These are phyloP conservation scores for Brachyptera risi DNA, from an alignment of 2,888 invertebrate genomes.

Conservation along the genomic window DNA sequence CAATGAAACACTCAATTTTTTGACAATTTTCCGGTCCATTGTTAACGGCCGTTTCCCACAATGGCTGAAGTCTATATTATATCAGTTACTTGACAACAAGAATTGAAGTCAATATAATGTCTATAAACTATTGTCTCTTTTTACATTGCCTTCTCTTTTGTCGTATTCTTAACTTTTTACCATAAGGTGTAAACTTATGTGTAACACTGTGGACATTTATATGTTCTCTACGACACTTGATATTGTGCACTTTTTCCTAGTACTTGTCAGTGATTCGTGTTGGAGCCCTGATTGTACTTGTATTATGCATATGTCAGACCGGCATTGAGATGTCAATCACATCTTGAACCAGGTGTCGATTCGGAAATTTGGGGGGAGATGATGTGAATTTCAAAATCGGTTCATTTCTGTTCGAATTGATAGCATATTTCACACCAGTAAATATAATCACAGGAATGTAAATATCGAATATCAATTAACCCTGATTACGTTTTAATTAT, in stretches of 20 bases:
- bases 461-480: too few species aligned
- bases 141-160: background rate
- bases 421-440: too few species aligned
- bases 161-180: background rate
- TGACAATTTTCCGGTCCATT: background rate
- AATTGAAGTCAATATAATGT: too few species aligned
- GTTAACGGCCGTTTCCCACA: background rate
- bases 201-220: too few species aligned
- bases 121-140: too few species aligned
- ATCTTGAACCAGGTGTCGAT: constrained; percentile 25
- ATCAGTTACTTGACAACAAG: background rate
- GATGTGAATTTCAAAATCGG: too few species aligned
- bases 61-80: background rate
- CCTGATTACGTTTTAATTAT: too few species aligned
- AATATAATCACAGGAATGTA: too few species aligned
- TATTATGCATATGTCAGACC: constrained; percentile 15
- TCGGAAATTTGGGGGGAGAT: background rate
- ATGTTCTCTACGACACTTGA: constrained; percentile 17
- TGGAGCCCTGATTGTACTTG: background rate
- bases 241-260: background rate
- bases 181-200: too few species aligned
- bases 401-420: too few species aligned
- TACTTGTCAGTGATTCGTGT: background rate
- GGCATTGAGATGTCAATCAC: constrained; percentile 28
- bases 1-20: too few species aligned